Evolutionary conservation across 1,140 invertebrate genomes (phyloP).

Genomic region (Leptonema lineaticorne): DNA sequence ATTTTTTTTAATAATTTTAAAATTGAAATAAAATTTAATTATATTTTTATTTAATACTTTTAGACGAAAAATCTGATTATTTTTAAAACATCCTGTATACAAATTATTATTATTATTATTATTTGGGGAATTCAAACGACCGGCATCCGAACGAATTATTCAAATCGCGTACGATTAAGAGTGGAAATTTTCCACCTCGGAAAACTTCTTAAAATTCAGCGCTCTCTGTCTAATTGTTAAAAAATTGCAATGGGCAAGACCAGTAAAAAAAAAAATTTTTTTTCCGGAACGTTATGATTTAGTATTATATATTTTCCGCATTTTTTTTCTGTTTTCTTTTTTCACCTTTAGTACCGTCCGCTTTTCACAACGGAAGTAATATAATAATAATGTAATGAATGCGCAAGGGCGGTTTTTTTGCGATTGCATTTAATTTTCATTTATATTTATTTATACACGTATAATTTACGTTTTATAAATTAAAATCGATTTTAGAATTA

Average conservation of each 20-base stretch:
- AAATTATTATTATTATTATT: too few relatives aligned
- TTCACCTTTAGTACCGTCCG: neutral
- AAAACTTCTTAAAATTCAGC: conserved; percentile 13
- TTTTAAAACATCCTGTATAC: too few relatives aligned
- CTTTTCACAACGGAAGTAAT: neutral
- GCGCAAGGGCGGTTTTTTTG: too few relatives aligned
- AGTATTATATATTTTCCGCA: too few relatives aligned
- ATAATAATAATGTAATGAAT: too few relatives aligned
- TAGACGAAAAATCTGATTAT: too few relatives aligned
- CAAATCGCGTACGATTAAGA: conserved; percentile 19
- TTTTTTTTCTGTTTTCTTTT: neutral
- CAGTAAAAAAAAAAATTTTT: too few relatives aligned
- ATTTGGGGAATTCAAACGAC: too few relatives aligned
- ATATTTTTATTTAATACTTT: too few relatives aligned
- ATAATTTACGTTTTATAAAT: neutral
- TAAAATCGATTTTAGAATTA: neutral
- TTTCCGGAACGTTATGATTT: too few relatives aligned
- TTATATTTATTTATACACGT: neutral
- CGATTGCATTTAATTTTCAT: neutral
- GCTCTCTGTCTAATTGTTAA: conserved; percentile 16
- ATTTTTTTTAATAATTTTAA: too few relatives aligned
- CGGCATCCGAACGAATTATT: conserved; percentile 8
- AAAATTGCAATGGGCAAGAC: conserved; percentile 1
- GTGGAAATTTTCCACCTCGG: conserved; percentile 8
- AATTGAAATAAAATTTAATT: too few relatives aligned